Evolutionary conservation across 2,797 vertebrate genomes (phyloP).

Genomic region (Bradypodion pumilum): DNA sequence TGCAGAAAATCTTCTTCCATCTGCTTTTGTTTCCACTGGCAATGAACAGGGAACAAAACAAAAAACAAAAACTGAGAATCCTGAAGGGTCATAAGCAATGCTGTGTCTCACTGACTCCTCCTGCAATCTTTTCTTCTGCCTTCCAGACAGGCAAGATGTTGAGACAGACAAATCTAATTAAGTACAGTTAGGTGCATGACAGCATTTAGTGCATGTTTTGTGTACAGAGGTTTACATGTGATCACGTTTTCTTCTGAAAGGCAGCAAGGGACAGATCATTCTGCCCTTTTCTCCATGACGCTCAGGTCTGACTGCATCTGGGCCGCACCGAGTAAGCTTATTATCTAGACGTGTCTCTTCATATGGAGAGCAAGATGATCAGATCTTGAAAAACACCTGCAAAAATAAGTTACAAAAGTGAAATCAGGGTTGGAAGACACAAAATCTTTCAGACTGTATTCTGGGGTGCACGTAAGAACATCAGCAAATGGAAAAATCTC

Average conservation of each 20-base stretch:
- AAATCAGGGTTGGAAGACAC: constrained; percentile 3
- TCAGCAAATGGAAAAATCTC: neutral
- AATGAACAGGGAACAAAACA: constrained; percentile 69
- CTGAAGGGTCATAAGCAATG: constrained; percentile 63
- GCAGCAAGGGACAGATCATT: constrained; percentile 71
- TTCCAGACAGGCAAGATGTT: constrained; percentile 80
- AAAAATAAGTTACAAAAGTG: constrained; percentile 45
- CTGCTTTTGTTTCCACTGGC: constrained; percentile 73
- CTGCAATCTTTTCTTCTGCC: constrained; percentile 64
- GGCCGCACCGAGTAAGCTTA: constrained; percentile 51
- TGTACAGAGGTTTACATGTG: constrained; percentile 76
- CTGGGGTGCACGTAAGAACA: neutral
- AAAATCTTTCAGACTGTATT: constrained; percentile 20
- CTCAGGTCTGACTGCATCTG: constrained; percentile 65
- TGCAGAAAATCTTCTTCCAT: constrained; percentile 67
- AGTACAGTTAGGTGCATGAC: constrained; percentile 79
- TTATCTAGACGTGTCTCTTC: constrained; percentile 95
- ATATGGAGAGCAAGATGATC: constrained; percentile 99
- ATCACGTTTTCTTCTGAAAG: constrained; percentile 73
- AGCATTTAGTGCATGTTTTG: constrained; percentile 71
- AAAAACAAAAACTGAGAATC: constrained; percentile 68
- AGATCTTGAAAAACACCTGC: constrained; percentile 98
- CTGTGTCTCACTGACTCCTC: constrained; percentile 74
- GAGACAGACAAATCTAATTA: constrained; percentile 76
- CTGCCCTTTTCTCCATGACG: constrained; percentile 67